A percentile compares a stretch with the other conserved stretches of the same genome.
Conservation (phyloP, 2,113 vertebrate species). For the Centrocercus urophasianus region DNA sequence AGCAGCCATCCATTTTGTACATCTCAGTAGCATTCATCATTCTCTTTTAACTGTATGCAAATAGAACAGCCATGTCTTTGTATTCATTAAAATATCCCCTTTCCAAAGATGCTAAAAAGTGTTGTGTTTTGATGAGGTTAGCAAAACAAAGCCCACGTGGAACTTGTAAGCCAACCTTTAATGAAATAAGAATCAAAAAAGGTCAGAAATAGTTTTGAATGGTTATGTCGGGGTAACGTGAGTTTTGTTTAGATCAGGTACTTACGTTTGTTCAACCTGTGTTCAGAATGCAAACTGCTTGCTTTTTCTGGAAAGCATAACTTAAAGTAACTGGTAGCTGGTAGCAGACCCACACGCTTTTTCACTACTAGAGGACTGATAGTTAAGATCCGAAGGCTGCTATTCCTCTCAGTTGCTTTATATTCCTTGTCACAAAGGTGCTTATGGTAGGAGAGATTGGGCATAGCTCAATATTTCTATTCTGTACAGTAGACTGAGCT, state of each 20-base stretch:
- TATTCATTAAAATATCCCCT: not conserved
- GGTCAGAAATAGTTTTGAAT: not conserved
- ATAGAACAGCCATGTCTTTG: not conserved
- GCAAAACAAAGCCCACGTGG: not conserved
- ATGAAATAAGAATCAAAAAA: not conserved
- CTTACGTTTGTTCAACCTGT: not conserved
- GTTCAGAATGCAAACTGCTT: not conserved
- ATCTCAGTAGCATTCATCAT: not conserved
- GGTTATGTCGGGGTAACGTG: not conserved
- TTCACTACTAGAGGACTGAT: not conserved
- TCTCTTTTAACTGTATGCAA: not conserved
- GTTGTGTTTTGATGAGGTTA: not conserved
- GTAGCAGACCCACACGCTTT: not conserved
- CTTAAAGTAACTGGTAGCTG: not conserved
- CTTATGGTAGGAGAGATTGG: not conserved
- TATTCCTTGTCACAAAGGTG: not conserved
- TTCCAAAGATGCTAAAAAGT: not conserved
- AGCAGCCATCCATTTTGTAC: rapidly evolving
- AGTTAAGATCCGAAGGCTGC: not conserved
- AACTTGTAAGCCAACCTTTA: not conserved
- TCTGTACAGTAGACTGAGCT: not conserved
- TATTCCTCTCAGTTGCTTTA: not conserved
- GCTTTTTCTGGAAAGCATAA: rapidly evolving
- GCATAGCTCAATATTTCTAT: not conserved
- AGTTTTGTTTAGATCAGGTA: not conserved